Conservation (phyloP, 1,140 invertebrate genomes). For the Drosophila sucinea region DNA sequence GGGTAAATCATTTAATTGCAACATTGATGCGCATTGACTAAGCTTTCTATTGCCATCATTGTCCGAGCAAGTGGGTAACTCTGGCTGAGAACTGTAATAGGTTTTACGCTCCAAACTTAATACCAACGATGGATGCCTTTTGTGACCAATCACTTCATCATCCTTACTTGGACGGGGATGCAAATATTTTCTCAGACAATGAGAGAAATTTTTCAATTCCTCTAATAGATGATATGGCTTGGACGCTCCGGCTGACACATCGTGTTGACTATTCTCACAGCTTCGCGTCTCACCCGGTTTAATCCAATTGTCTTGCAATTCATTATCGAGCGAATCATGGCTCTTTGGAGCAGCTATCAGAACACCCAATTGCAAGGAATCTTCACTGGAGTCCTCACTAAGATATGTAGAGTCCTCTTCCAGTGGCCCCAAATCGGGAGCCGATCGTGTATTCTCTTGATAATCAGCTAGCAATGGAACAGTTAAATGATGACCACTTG, state of each 20-base stretch:
- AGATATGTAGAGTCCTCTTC: conserved; percentile 53
- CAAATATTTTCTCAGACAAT: conserved; percentile 63
- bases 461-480: conserved; percentile 52
- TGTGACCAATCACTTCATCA: conserved; percentile 10
- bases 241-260: conserved; percentile 34
- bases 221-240: conserved; percentile 64
- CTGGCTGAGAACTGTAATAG: conserved; percentile 76
- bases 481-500: conserved; percentile 32
- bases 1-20: conserved; percentile 61
- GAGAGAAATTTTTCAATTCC: conserved; percentile 69
- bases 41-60: conserved; percentile 27
- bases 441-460: conserved; percentile 60
- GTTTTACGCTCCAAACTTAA: conserved; percentile 55
- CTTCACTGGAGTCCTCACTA: conserved; percentile 48
- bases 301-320: conserved; percentile 75
- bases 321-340: conserved; percentile 53
- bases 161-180: conserved; percentile 41
- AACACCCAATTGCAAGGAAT: conserved; percentile 51
- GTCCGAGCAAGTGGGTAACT: conserved; percentile 51
- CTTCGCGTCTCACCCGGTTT: conserved; percentile 73
- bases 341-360: conserved; percentile 42
- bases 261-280: conserved; percentile 59
- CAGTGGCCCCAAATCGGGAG: conserved; percentile 48
- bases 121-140: conserved; percentile 28
- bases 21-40: conserved; percentile 55